A percentile compares a stretch with the other conserved stretches of the same genome.
Evolutionary conservation across 2,113 vertebrate genomes (phyloP).

Genomic region (Ceyx melanurus): DNA sequence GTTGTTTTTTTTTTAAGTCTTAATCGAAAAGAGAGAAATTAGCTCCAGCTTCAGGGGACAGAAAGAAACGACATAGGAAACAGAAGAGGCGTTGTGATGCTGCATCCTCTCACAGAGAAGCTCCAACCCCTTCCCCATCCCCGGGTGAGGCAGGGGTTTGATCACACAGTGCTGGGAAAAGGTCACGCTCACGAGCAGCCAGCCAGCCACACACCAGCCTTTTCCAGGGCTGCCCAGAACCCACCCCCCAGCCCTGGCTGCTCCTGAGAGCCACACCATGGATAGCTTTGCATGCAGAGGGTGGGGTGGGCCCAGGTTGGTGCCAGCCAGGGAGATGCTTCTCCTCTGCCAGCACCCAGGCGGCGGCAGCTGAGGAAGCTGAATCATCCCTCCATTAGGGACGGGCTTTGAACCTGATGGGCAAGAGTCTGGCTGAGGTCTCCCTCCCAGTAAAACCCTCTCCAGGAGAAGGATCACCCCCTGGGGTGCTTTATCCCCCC

Average conservation of each 20-base stretch:
- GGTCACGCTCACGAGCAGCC: fast-evolving
- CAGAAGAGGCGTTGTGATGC: neutral
- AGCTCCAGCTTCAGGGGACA: neutral
- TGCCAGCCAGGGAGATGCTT: neutral
- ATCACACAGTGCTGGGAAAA: fast-evolving
- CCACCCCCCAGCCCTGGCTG: neutral
- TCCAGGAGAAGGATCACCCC: neutral
- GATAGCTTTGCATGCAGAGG: fast-evolving
- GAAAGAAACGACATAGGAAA: neutral
- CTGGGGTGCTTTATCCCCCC: fast-evolving
- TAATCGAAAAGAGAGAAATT: neutral
- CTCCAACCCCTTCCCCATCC: neutral
- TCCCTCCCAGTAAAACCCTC: neutral
- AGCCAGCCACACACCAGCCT: fast-evolving
- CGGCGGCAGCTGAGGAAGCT: neutral
- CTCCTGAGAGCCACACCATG: neutral
- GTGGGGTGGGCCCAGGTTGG: neutral
- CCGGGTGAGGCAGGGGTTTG: neutral
- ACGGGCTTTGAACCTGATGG: neutral
- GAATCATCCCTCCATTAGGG: neutral
- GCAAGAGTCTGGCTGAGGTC: neutral
- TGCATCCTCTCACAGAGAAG: neutral
- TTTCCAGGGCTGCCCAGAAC: neutral
- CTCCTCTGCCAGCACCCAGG: neutral
- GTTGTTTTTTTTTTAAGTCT: neutral